A percentile compares a stretch with the other conserved stretches of the same genome.
Evolutionary conservation across 2,113 vertebrate species (phyloP).

Genomic region (Brachyistius frenatus): DNA sequence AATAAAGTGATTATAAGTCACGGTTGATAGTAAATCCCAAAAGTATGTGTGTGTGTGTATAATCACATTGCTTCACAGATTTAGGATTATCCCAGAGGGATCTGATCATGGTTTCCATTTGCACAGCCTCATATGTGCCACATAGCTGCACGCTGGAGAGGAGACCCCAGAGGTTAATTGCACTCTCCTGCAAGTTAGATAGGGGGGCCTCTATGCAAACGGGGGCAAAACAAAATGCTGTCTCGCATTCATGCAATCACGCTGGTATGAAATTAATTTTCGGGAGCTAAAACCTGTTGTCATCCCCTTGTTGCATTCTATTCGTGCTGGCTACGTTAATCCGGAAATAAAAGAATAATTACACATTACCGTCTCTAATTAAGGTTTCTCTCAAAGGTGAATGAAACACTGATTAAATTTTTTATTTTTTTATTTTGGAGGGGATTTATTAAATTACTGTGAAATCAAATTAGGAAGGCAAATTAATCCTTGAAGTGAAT

Average conservation of each 20-base stretch:
- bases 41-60: background rate
- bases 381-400: slow-evolving; percentile 63
- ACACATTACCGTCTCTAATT: slow-evolving; percentile 59
- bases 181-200: slow-evolving; percentile 11
- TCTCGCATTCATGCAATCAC: slow-evolving; percentile 48
- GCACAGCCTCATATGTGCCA: background rate
- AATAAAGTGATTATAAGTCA: background rate
- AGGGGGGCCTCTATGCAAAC: slow-evolving; percentile 19
- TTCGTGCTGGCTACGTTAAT: slow-evolving; percentile 28
- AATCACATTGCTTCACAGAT: slow-evolving; percentile 23
- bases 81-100: slow-evolving; percentile 4
- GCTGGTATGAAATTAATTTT: slow-evolving; percentile 48
- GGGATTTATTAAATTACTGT: slow-evolving; percentile 66
- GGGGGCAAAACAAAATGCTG: background rate
- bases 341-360: slow-evolving; percentile 67
- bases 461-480: slow-evolving; percentile 65
- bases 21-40: background rate
- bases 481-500: slow-evolving; percentile 64
- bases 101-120: slow-evolving; percentile 31
- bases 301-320: slow-evolving; percentile 34
- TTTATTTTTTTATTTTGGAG: background rate
- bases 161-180: slow-evolving; percentile 58
- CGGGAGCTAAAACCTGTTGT: slow-evolving; percentile 34
- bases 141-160: slow-evolving; percentile 20
- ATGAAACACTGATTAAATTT: slow-evolving; percentile 44